These are phyloP conservation scores for Congeria kusceri DNA, from an alignment of 2,888 invertebrate genomes.

Conservation along the genomic window DNA sequence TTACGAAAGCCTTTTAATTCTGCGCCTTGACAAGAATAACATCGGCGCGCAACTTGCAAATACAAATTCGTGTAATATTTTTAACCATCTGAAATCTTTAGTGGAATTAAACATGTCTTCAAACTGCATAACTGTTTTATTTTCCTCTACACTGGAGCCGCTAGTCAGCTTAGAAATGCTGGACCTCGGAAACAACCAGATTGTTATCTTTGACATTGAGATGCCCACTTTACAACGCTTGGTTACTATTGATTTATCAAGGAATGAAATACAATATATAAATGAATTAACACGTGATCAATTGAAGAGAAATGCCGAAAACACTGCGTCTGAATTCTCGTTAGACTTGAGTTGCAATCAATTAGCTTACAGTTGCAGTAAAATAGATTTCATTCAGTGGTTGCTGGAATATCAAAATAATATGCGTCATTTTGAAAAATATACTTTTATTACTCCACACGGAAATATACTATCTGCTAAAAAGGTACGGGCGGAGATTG, in stretches of 20 bases:
- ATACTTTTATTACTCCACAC: no score
- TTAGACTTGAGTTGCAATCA: conserved; percentile 41
- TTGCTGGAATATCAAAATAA: conserved; percentile 16
- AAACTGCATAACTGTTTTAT: conserved; percentile 23
- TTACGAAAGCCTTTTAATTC: conserved; percentile 9
- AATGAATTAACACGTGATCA: not conserved
- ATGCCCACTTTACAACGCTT: conserved; percentile 15
- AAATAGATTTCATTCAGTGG: conserved; percentile 28
- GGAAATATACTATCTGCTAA: not conserved
- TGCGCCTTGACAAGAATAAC: conserved; percentile 33
- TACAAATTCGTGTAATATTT: conserved; percentile 1
- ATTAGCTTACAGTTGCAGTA: conserved; percentile 18
- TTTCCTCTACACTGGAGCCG: not conserved
- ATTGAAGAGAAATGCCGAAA: conserved; percentile 5
- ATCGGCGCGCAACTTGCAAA: conserved; percentile 24
- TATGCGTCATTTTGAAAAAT: no score
- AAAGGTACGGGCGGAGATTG: no score
- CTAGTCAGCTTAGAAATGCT: conserved; percentile 8
- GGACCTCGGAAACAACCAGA: conserved; percentile 36
- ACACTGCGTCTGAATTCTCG: not conserved
- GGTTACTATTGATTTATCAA: conserved; percentile 18
- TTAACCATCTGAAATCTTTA: conserved; percentile 24
- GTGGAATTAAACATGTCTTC: conserved; percentile 24
- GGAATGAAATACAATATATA: conserved; percentile 30
- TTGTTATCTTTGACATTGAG: conserved; percentile 12